Evolutionary conservation across 1,140 invertebrate genomes (phyloP), one percentile per base, ranked within the genome.

Genomic region (Bombus vancouverensis): DNA sequence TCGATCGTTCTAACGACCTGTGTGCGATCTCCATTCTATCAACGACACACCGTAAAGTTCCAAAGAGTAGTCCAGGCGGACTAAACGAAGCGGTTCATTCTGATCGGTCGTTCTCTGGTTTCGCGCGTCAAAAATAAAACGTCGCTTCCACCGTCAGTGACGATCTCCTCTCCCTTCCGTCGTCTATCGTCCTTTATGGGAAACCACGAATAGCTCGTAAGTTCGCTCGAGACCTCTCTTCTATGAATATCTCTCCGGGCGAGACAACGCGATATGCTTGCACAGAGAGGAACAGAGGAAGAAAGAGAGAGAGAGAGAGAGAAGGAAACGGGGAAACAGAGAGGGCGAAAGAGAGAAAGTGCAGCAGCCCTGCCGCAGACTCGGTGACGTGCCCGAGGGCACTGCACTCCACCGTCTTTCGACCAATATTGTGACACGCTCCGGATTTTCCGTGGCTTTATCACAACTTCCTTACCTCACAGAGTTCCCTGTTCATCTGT

Each of bases 221-320:
- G 87, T 92, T 93, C 92, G 86, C 73, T 86, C 85, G 91, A 93
- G 90, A 77, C 88, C 71, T 82, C 88, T 86, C 88, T 91, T 92
- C 92, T 93, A 93, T 93, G 92, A 93, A 93, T 93, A 93, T 92
- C 91, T 92, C 88, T 80, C 78, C 73, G 83, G 81, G 74, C 86
- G 83, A 89, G 85, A 84, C 89, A 75, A 77, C 85, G 65, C 65
- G 85, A 75, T 74, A 34, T 34, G 88, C 39, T 32, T 42, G 65
- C 65, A 28, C 5, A 39, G 37, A 70, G 44, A n/a, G 15, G 15
- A 72, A 34, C 44, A 66, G 85, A 34, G n/a, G 18, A 15, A 34
- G 65, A 18, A 13, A 3, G 32, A 32, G 32, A 32, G 32, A 32
- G 32, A 32, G 32, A 1, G 57, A n/a, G 65, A 9, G 0, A 6